These are phyloP conservation scores for Oryzias woworae DNA, from an alignment of 2,113 vertebrate species.

Conservation along the genomic window DNA sequence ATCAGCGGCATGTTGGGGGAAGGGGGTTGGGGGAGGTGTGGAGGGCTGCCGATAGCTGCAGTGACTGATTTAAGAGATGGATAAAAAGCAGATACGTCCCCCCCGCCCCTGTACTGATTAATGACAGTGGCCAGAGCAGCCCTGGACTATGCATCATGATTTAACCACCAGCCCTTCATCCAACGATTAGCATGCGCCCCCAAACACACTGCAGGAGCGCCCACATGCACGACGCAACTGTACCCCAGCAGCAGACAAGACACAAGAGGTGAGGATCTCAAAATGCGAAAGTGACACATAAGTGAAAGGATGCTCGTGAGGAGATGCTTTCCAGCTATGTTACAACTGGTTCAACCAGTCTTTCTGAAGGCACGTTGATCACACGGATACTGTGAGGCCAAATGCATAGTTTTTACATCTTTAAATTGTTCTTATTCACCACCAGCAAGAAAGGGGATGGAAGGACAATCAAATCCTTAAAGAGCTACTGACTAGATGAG, in stretches of 20 bases:
- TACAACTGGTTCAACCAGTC: no score
- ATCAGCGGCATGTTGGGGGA: constrained; percentile 74
- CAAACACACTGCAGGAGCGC: constrained; percentile 27
- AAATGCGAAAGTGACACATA: constrained; percentile 69
- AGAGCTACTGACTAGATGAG: no score
- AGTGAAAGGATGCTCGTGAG: constrained; percentile 18
- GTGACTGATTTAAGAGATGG: constrained; percentile 91
- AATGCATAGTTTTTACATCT: no score
- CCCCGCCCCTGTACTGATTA: constrained; percentile 85
- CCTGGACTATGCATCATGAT: constrained; percentile 87
- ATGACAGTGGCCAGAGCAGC: constrained; percentile 85
- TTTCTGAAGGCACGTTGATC: no score
- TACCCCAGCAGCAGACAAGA: constrained; percentile 58
- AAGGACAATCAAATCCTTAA: no score
- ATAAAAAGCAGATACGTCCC: constrained; percentile 86
- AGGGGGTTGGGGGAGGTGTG: neutral
- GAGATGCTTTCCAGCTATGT: no score
- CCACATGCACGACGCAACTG: constrained; percentile 31
- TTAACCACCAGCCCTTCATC: constrained; percentile 86
- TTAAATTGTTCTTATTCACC: no score
- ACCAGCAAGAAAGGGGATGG: no score
- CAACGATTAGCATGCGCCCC: constrained; percentile 67
- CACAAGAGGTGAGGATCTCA: constrained; percentile 76
- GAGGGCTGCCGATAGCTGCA: constrained; percentile 82
- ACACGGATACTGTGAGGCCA: no score